Base-by-base conservation (phyloP, 2,888 invertebrate genomes). In the Pachliopta kotzebuea region DNA sequence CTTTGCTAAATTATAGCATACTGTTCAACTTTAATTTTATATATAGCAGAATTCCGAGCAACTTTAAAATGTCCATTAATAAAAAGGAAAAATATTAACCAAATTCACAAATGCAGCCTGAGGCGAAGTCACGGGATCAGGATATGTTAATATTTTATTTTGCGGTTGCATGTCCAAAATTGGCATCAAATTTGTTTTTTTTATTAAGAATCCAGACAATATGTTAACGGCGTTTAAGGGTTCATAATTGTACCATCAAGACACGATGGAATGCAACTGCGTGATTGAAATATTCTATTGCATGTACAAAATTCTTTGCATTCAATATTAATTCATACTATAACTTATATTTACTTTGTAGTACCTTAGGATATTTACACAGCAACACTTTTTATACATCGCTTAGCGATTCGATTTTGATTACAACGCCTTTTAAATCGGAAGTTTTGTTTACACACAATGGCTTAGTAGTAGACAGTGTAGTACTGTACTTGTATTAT, bases 101-200 rank as follows among this genome's bases (percentile, higher is more conserved):
- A 64, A 64, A 52, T 56, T 45, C n/a, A 52, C 21, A 75, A 83
- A 81, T 81, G 72, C 69, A 69, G 66, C 88, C 82, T 58, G 75
- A 69, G 85, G 88, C 86, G 67, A 72, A 73, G 74, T 72, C 74
- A n/a, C 71, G 71, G 26, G 26, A n/a, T n/a, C n/a, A n/a, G n/a
- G 26, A 26, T 26, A 26, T 82, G 77, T 78, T 76, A 75, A n/a
- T 74, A 75, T 76, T 73, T 74, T 73, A 80, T 82, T 76, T 78
- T 75, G 73, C 62, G 76, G 75, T 85, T 76, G 88, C 88, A 81
- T 88, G 87, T 73, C 68, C 76, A 67, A 76, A 75, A 81, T 80
- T 81, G 75, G 66, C 76, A 72, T 75, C 67, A 69, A 71, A 74
- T 74, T 71, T 74, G 45, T 76, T 74, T 76, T 76, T 74, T 71